Evolutionary conservation across 2,113 vertebrate genomes (phyloP), one percentile per base, ranked within the genome.

Genomic region (Cyphomyrus plagiostoma): DNA sequence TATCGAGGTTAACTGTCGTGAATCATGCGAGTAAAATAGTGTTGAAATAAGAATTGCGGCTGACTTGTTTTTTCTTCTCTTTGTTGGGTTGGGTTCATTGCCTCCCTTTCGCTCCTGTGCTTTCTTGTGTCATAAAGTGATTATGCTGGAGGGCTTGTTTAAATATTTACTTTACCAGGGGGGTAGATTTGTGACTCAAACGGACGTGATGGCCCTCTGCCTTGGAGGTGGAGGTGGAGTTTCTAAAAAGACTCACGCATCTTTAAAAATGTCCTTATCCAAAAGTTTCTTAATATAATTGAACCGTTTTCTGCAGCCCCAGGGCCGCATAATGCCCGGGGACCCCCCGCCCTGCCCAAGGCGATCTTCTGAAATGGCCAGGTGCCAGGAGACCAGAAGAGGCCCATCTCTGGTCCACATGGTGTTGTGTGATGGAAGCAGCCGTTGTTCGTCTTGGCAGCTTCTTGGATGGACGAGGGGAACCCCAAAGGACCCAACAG

Each of bases 81-180:
- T n/a, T 26, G 8, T 66, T n/a, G 58, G 58, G 23, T 23, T 26
- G 23, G 58, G 58, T n/a, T 8, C n/a, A 66, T 10, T 66, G 58
- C n/a, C 26, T n/a, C 58, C 30, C 70, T 35, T 39, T 74, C 4
- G 30, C 70, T 35, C 30, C 30, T 74, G 80, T 46, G 19, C 19
- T 42, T 83, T 23, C 80, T 46, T 83, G 39, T 42, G 35, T 83
- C 19, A 23, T 83, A 23, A 83, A 45, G 42, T 83, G 80, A 21
- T 83, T 42, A 46, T 83, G 80, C 21, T 83, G 42, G 39, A 39
- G 35, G 80, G 42, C 21, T 39, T 48, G 8, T 11, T 48, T 84
- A 84, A 84, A 46, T 84, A 84, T 84, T 84, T 48, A 84, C 80
- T 48, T 45, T 39, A 82, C 17, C 77, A 42, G 77, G 77, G 77